A percentile compares a stretch with the other conserved stretches of the same genome.
Evolutionary conservation across 2,113 vertebrate species (phyloP).

Genomic region (Macaca nemestrina): DNA sequence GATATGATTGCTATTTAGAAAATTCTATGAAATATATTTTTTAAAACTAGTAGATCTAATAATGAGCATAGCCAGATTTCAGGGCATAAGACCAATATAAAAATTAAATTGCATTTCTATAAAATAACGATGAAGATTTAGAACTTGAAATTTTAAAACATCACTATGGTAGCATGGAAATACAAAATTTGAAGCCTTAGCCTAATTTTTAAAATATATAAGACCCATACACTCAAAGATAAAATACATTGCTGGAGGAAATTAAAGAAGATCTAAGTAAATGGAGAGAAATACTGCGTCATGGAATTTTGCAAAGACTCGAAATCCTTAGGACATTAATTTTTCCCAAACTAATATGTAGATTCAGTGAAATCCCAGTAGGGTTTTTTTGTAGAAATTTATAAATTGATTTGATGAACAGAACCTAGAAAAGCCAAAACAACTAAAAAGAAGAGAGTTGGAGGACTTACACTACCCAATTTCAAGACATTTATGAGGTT

Average conservation of each 20-base stretch:
- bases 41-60: slow-evolving; percentile 1
- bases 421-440: slow-evolving; percentile 12
- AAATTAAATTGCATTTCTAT: slow-evolving; percentile 1
- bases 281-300: background rate
- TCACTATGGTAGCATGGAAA: background rate
- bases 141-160: slow-evolving; percentile 32
- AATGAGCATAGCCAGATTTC: slow-evolving; percentile 13
- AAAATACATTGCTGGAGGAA: background rate
- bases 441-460: background rate
- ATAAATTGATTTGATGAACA: slow-evolving; percentile 30
- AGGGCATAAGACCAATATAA: background rate
- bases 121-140: background rate
- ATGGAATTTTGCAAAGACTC: slow-evolving; percentile 22
- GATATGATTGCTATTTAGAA: slow-evolving; percentile 35
- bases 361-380: background rate
- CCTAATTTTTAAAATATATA: slow-evolving; percentile 19
- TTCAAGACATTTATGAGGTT: slow-evolving; percentile 22
- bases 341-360: background rate
- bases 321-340: slow-evolving; percentile 9
- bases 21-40: background rate
- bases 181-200: slow-evolving; percentile 8
- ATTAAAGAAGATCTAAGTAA: slow-evolving; percentile 19
- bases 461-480: background rate
- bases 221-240: background rate
- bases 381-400: slow-evolving; percentile 11